Base-by-base conservation (phyloP, 2,888 invertebrate species). In the Eristalinus aeneus region DNA sequence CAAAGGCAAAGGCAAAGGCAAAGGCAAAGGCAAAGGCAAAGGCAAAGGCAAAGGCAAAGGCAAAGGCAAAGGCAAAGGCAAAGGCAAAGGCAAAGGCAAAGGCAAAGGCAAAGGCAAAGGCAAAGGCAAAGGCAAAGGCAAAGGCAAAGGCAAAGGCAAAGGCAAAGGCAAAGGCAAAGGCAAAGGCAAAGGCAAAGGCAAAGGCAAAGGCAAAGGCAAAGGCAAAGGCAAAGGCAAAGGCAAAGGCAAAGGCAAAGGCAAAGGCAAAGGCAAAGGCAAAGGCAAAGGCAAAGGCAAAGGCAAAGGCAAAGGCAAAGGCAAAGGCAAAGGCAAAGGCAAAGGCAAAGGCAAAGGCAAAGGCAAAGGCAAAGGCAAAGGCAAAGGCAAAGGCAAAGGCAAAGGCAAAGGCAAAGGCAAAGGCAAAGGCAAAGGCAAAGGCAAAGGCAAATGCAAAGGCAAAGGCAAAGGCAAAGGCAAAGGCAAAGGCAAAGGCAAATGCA, bases 21-120 rank as follows among this genome's bases (percentile, higher is more conserved):
- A 60, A 60, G 60, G 60, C 20, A 60, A 60, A 60, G 60, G 60
- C 20, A 60, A 60, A 60, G 60, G 60, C 20, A 60, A 60, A 60
- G 60, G 60, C 20, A 60, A 60, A 60, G 60, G 60, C 20, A 60
- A 60, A 60, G 60, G 60, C 20, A 60, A 60, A 60, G 60, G 60
- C 20, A 60, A 60, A 60, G 60, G 60, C 20, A 60, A 60, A 60
- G 60, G 60, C 20, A 60, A 60, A 60, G 60, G 60, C 20, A 60
- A 60, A 60, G 60, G 60, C 20, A 60, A 60, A 60, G 60, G 60
- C 20, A 60, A 60, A 60, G 60, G 60, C 20, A 60, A 60, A 60
- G 60, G 60, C 20, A 60, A 60, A 60, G 60, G 60, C 20, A 60
- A 60, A 60, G 60, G 60, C 20, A 60, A 60, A 60, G 60, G 60